These are phyloP conservation scores for Peribatodes rhomboidaria DNA, from an alignment of 2,888 invertebrate species.

Conservation along the genomic window DNA sequence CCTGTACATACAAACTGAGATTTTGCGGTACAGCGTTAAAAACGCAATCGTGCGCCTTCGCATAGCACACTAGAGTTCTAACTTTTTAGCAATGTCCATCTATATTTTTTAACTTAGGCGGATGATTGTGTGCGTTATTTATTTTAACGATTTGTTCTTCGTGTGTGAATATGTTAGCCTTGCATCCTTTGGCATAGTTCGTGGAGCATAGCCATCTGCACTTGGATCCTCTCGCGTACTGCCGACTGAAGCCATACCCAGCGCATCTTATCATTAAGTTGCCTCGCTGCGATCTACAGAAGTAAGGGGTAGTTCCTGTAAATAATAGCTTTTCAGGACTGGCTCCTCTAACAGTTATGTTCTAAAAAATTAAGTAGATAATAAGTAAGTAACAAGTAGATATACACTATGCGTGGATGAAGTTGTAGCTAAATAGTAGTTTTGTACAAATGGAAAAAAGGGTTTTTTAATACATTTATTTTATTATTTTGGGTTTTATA, in stretches of 20 bases:
- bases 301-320: constrained; percentile 7
- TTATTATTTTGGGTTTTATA: no score
- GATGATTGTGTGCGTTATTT: constrained; percentile 37
- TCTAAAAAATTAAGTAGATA: no score
- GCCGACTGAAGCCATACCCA: constrained; percentile 18
- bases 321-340: neutral
- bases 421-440: no score
- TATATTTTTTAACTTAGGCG: constrained; percentile 5
- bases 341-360: no score
- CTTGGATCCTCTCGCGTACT: constrained; percentile 24
- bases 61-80: no score
- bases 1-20: no score
- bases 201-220: constrained; percentile 32
- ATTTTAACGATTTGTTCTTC: constrained; percentile 33
- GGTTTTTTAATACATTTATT: no score
- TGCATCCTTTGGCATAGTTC: constrained; percentile 30
- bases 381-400: no score
- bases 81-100: neutral
- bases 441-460: no score
- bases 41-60: no score
- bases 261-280: constrained; percentile 32
- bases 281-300: constrained; percentile 24
- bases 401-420: no score
- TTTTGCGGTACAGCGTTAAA: no score
- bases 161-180: constrained; percentile 35